phyloP scores from a whole-genome alignment of 2,888 invertebrate genomes.

The Caenorhabditis panamensis region DNA sequence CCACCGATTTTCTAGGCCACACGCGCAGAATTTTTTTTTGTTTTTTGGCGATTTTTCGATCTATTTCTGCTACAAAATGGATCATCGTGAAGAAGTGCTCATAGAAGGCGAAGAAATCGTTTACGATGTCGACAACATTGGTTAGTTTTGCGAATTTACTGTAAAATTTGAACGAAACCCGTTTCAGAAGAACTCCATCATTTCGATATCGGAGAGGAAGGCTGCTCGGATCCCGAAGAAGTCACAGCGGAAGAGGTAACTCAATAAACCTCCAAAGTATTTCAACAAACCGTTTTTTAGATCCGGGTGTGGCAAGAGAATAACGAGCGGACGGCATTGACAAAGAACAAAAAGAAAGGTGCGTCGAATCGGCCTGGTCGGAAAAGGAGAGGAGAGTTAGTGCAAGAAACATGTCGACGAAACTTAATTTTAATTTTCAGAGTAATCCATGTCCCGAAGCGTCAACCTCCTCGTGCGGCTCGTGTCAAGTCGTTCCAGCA shows the following conservation, averaged over 20 bases:
- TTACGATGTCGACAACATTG: slow-evolving; percentile 48
- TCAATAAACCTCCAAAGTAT: background rate
- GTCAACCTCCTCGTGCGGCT: slow-evolving; percentile 35
- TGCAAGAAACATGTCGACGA: no score
- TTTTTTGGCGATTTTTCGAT: no score
- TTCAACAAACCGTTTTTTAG: slow-evolving; percentile 2
- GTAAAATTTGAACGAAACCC: no score
- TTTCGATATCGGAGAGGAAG: slow-evolving; percentile 66
- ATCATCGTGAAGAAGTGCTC: slow-evolving; percentile 27
- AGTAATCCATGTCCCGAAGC: slow-evolving; percentile 40
- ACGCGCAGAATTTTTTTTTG: background rate
- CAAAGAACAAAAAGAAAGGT: slow-evolving; percentile 14
- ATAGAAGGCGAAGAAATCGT: slow-evolving; percentile 45
- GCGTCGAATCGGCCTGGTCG: slow-evolving; percentile 20
- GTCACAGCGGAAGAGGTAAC: slow-evolving; percentile 54
- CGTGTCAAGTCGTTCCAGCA: slow-evolving; percentile 51
- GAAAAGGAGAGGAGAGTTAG: slow-evolving; percentile 44
- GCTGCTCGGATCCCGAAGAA: slow-evolving; percentile 54
- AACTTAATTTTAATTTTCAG: slow-evolving; percentile 26
- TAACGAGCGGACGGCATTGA: background rate
- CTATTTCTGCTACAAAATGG: slow-evolving; percentile 27
- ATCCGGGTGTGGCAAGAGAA: slow-evolving; percentile 35
- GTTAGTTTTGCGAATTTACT: slow-evolving; percentile 9
- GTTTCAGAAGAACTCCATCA: slow-evolving; percentile 66
- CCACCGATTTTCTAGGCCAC: background rate